phyloP scores from a whole-genome alignment of 2,113 vertebrate genomes.

The Brachyistius frenatus region DNA sequence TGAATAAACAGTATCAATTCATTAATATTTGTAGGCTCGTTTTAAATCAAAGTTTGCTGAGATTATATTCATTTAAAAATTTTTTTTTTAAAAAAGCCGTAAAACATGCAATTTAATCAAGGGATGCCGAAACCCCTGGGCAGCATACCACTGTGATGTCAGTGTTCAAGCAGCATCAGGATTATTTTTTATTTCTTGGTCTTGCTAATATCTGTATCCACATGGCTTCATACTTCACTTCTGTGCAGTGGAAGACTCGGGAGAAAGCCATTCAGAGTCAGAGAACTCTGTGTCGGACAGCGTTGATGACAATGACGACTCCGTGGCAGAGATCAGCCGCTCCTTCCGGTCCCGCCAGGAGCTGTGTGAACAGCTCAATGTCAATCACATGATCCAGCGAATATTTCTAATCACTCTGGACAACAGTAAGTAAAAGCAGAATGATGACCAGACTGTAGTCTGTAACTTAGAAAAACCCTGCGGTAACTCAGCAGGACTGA shows the following conservation, averaged over 20 bases:
- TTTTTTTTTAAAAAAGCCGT: background rate
- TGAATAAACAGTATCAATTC: no score
- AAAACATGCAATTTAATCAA: background rate
- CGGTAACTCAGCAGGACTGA: background rate
- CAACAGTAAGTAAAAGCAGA: slow-evolving; percentile 90
- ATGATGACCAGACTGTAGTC: background rate
- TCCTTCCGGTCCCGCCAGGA: slow-evolving; percentile 96
- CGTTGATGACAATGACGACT: slow-evolving; percentile 96
- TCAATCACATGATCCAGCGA: slow-evolving; percentile 99
- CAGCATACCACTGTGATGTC: background rate
- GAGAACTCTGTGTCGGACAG: slow-evolving; percentile 97
- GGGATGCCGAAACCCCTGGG: no score
- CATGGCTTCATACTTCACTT: background rate
- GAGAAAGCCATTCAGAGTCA: slow-evolving; percentile 93
- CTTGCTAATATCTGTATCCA: background rate
- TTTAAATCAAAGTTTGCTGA: background rate
- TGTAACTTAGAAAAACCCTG: background rate
- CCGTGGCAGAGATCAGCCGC: slow-evolving; percentile 94
- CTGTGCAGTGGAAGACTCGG: slow-evolving; percentile 87
- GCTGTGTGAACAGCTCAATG: slow-evolving; percentile 97
- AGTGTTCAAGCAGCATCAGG: background rate
- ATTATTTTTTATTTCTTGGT: background rate
- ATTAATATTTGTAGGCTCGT: no score
- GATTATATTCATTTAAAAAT: background rate
- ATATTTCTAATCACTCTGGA: slow-evolving; percentile 98